Evolutionary conservation across 1,140 invertebrate genomes (phyloP).

Genomic region (Adoxophyes honmai): DNA sequence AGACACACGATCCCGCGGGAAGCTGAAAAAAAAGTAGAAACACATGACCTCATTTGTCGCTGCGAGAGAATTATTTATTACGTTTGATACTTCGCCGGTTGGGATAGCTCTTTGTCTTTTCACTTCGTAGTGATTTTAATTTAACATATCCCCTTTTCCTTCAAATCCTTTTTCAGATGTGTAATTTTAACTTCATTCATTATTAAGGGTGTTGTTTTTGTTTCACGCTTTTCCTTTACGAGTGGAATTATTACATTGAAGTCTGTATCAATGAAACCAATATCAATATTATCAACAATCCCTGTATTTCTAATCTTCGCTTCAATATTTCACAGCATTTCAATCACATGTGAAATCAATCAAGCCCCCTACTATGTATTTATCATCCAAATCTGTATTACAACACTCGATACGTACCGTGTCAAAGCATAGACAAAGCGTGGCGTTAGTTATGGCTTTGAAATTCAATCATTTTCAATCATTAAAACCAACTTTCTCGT

Average conservation of each 20-base stretch:
- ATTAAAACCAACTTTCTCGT: constrained; percentile 28
- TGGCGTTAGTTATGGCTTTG: constrained; percentile 34
- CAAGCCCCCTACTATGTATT: constrained; percentile 1
- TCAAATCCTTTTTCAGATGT: too few species aligned
- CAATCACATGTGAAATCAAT: constrained; percentile 3
- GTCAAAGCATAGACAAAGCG: constrained; percentile 23
- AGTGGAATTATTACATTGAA: too few species aligned
- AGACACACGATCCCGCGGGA: constrained; percentile 74
- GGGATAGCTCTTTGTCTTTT: constrained; percentile 53
- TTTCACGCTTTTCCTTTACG: too few species aligned
- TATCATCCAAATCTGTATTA: constrained; percentile 12
- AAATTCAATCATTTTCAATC: constrained; percentile 51
- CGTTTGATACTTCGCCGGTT: constrained; percentile 63
- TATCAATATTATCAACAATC: too few species aligned
- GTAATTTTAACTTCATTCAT: too few species aligned
- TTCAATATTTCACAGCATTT: too few species aligned
- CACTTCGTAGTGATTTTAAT: constrained; percentile 53
- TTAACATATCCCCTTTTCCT: constrained; percentile 12
- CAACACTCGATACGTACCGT: constrained; percentile 18
- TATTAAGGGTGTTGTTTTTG: constrained; percentile 19
- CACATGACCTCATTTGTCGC: constrained; percentile 75
- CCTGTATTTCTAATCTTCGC: too few species aligned
- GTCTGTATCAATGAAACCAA: constrained; percentile 39
- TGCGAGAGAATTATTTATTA: constrained; percentile 71
- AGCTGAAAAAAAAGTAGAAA: constrained; percentile 69